Percentiles rank a stretch among this genome's conserved stretches.
Conservation (phyloP, 2,797 vertebrate genomes). For the Xiphorhynchus erythropygius region DNA sequence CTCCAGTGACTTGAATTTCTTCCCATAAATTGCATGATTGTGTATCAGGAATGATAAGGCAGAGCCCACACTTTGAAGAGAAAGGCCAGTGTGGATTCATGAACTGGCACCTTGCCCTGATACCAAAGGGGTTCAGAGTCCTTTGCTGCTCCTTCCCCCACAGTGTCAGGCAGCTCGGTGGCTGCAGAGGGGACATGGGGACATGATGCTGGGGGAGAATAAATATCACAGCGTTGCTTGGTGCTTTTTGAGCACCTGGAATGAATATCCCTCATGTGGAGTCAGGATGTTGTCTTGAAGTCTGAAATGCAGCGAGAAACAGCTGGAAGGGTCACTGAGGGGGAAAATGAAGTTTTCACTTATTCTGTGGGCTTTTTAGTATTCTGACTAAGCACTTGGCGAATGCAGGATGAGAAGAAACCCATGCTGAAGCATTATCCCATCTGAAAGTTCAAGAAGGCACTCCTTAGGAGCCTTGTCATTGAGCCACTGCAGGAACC, state of each 20-base stretch:
- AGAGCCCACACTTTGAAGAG: background rate
- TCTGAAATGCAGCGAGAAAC: background rate
- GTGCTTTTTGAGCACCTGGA: background rate
- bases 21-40: background rate
- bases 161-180: rapidly evolving
- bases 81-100: background rate
- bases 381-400: background rate
- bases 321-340: background rate
- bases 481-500: background rate
- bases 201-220: background rate
- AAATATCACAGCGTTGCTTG: rapidly evolving
- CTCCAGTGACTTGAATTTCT: background rate
- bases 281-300: background rate
- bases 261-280: background rate
- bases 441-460: background rate
- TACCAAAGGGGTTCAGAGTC: background rate
- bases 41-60: background rate
- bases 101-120: background rate
- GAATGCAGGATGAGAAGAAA: background rate
- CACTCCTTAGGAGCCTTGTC: background rate
- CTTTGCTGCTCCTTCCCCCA: background rate
- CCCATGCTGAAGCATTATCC: background rate
- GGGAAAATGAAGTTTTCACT: background rate
- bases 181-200: background rate
- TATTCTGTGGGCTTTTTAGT: background rate